Base-by-base conservation (phyloP, 2,113 vertebrate species). In the Coryphaenoides rupestris region DNA sequence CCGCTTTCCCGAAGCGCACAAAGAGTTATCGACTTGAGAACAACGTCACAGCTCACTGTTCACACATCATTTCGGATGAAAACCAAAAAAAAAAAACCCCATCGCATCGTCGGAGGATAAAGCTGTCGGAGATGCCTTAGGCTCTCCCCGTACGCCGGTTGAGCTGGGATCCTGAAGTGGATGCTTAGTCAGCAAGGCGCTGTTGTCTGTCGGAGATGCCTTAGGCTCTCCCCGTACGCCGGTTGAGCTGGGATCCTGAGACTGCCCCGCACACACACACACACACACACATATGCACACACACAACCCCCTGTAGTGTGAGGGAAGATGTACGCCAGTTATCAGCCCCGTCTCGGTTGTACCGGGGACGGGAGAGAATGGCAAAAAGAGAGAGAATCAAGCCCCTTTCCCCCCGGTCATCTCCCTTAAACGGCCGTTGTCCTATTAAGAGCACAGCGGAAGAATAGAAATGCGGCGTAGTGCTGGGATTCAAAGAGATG, bases 181-280 rank as follows among this genome's bases (percentile, higher is more conserved):
- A 62, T 66, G 82, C 79, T 74, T 78, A 60, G 75, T 84, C 79
- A 83, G 83, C 85, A 79, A 22, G 40, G 1, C 63, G 62, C 68
- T 9, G 5, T 77, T 75, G 24, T 64, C 21, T 5, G 13, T 3
- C 21, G 66, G 77, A 72, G 60, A 23, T 21, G 62, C 74, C 72
- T 74, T 65, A 13, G 21, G 56, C 59, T 66, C 70, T n/a, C n/a
- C n/a, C 10, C 47, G 4, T 17, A 40, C 58, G n/a, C 19, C 6
- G 61, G 2, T n/a, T 59, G 45, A 63, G 49, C 63, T 60, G 63
- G 59, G 65, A 76, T 65, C 49, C 67, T 63, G 40, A 22, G 64
- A 72, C 40, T 28, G 19, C 54, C 64, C 23, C n/a, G n/a, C n/a
- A n/a, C n/a, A n/a, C n/a, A n/a, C n/a, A n/a, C n/a, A n/a, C n/a